These are phyloP conservation scores for Chlorospingus flavigularis DNA, from an alignment of 2,797 vertebrate genomes.

Conservation along the genomic window DNA sequence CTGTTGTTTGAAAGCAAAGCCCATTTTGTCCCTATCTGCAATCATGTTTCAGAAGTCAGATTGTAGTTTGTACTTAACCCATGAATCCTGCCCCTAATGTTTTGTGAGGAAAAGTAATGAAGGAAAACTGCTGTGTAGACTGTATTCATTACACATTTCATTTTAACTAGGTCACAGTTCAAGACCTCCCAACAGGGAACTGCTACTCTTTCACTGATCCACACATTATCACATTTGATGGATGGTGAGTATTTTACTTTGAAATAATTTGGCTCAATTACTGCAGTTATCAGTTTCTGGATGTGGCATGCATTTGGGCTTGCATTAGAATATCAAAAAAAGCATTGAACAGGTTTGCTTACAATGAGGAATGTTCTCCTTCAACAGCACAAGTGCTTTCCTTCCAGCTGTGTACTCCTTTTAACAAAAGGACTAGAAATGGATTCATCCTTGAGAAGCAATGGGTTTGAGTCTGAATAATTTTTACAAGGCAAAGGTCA, in stretches of 20 bases:
- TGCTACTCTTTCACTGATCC: slow-evolving; percentile 82
- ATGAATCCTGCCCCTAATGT: slow-evolving; percentile 47
- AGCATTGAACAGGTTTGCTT: neutral
- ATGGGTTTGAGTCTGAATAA: neutral
- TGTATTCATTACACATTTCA: slow-evolving; percentile 64
- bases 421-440: slow-evolving; percentile 22
- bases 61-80: slow-evolving; percentile 63
- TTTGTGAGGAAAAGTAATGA: slow-evolving; percentile 54
- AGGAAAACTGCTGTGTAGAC: slow-evolving; percentile 43
- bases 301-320: slow-evolving; percentile 25
- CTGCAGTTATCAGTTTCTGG: slow-evolving; percentile 19
- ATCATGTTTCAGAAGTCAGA: slow-evolving; percentile 60
- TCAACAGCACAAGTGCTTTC: neutral
- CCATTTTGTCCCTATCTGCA: neutral
- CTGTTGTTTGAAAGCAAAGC: slow-evolving; percentile 48
- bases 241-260: slow-evolving; percentile 73
- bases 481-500: neutral
- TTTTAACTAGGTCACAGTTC: slow-evolving; percentile 80
- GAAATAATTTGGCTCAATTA: slow-evolving; percentile 47
- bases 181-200: slow-evolving; percentile 77
- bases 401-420: neutral
- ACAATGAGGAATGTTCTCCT: slow-evolving; percentile 32
- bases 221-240: slow-evolving; percentile 82
- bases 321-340: slow-evolving; percentile 18
- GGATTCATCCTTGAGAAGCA: neutral